These are phyloP conservation scores for Drosophila ficusphila DNA, from an alignment of 1,140 invertebrate genomes.

Conservation along the genomic window DNA sequence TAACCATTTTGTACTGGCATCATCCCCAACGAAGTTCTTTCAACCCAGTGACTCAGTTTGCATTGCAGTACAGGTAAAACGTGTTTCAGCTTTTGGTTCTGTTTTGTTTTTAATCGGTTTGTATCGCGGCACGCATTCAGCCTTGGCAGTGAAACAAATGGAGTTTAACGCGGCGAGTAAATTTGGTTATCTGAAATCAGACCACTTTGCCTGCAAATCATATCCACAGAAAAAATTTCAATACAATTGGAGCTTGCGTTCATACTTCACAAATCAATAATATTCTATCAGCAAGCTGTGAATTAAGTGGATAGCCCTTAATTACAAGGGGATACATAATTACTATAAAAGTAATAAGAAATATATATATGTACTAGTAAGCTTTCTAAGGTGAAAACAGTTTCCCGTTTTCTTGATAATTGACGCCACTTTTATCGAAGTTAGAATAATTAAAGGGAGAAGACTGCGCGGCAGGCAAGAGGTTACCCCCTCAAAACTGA, in stretches of 20 bases:
- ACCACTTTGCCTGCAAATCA: too few species aligned
- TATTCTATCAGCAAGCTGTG: too few species aligned
- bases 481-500: not conserved
- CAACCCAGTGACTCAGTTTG: slow-evolving; percentile 59
- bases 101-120: slow-evolving; percentile 7
- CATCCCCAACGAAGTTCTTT: slow-evolving; percentile 46
- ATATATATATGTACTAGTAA: too few species aligned
- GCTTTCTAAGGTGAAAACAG: too few species aligned
- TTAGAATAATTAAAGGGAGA: not conserved
- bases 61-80: slow-evolving; percentile 47
- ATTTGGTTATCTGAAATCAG: slow-evolving; percentile 31
- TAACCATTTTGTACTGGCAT: slow-evolving; percentile 23
- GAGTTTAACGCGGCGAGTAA: slow-evolving; percentile 39
- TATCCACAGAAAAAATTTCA: slow-evolving; percentile 21
- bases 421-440: slow-evolving; percentile 29
- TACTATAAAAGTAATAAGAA: too few species aligned
- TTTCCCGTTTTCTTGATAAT: not conserved
- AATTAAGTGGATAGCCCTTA: too few species aligned
- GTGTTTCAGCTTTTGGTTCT: slow-evolving; percentile 28
- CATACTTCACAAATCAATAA: too few species aligned
- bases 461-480: not conserved
- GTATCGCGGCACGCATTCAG: slow-evolving; percentile 23
- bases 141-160: slow-evolving; percentile 52
- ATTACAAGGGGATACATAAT: too few species aligned
- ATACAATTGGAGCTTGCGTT: too few species aligned